Evolutionary conservation across 2,888 invertebrate genomes (phyloP).

Genomic region (Patella ulyssiponensis): DNA sequence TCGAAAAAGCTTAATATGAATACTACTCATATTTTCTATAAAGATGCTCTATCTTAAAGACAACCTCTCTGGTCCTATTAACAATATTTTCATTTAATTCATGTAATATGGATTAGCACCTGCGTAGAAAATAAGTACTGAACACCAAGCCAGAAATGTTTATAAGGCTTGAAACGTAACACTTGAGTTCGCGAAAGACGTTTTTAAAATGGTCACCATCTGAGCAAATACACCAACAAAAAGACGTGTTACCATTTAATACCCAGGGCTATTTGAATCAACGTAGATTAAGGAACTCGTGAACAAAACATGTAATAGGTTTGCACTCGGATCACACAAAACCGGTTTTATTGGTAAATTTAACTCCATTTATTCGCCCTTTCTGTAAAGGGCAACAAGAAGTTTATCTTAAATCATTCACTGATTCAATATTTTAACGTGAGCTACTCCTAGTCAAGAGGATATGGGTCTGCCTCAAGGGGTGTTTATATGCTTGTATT

Average conservation of each 20-base stretch:
- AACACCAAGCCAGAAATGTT: background rate
- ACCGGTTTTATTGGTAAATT: background rate
- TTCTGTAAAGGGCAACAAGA: no score
- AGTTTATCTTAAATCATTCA: conserved; percentile 5
- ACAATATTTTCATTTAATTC: background rate
- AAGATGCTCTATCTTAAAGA: no score
- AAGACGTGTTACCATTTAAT: background rate
- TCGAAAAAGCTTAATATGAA: no score
- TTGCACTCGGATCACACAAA: background rate
- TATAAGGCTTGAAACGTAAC: background rate
- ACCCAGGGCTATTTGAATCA: background rate
- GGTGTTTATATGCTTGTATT: background rate
- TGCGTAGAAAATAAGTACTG: conserved; percentile 1
- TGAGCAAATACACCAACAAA: background rate
- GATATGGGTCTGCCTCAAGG: background rate
- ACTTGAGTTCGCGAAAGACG: background rate
- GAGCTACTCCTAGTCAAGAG: background rate
- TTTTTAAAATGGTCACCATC: conserved; percentile 6
- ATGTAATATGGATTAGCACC: conserved; percentile 1
- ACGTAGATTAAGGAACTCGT: conserved; percentile 3
- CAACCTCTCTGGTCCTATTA: background rate
- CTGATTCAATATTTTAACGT: conserved; percentile 5
- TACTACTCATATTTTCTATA: no score
- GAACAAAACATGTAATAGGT: conserved; percentile 7
- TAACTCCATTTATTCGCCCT: no score